phyloP scores from a whole-genome alignment of 2,888 invertebrate species.

The Mythimna pallens region DNA sequence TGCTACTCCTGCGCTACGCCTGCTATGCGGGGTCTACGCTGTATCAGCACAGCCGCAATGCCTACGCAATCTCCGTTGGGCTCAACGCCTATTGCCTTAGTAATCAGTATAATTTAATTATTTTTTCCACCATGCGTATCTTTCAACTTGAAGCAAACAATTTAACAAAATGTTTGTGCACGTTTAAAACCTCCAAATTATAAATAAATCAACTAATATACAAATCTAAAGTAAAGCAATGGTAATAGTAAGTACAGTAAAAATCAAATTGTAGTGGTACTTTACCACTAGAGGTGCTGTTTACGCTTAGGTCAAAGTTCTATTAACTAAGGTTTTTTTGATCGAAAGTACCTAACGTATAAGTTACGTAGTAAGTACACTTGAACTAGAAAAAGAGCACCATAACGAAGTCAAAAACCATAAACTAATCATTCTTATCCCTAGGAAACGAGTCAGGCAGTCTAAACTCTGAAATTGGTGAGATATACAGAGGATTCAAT shows the following conservation, averaged over 20 bases:
- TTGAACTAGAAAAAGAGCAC: not conserved
- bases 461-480: slow-evolving; percentile 90
- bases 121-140: not conserved
- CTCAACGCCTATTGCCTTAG: not conserved
- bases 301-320: not conserved
- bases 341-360: too few species aligned
- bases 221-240: slow-evolving; percentile 19
- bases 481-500: slow-evolving; percentile 92
- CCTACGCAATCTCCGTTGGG: not conserved
- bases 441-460: slow-evolving; percentile 89
- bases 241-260: slow-evolving; percentile 17
- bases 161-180: not conserved
- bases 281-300: slow-evolving; percentile 10
- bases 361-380: not conserved
- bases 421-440: slow-evolving; percentile 79
- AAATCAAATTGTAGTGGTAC: not conserved
- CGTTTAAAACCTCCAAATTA: slow-evolving; percentile 4
- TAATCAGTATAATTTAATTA: not conserved
- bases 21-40: not conserved
- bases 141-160: not conserved
- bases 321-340: not conserved
- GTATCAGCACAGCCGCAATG: not conserved
- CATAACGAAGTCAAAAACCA: not conserved
- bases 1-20: not conserved
- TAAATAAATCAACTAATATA: slow-evolving; percentile 19